These are phyloP conservation scores for Gari tellinella DNA, from an alignment of 2,888 invertebrate genomes.

Conservation along the genomic window DNA sequence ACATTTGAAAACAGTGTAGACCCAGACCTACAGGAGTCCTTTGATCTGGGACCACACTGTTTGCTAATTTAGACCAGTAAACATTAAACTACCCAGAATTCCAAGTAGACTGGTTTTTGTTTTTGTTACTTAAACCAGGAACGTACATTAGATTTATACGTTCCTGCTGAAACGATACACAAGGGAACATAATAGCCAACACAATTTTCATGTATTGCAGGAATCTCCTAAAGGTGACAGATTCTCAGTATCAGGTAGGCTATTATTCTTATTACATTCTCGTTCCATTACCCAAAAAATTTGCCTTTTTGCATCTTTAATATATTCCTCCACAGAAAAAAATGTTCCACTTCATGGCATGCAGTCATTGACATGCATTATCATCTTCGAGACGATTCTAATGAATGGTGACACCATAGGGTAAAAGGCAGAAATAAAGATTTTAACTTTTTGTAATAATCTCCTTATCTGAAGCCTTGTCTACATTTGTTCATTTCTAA, in stretches of 20 bases:
- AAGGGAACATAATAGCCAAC: too few relatives aligned
- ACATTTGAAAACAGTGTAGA: too few relatives aligned
- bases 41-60: too few relatives aligned
- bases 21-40: too few relatives aligned
- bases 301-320: background rate
- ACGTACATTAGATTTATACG: too few relatives aligned
- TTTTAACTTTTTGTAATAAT: background rate
- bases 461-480: too few relatives aligned
- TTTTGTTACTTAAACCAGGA: too few relatives aligned
- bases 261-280: background rate
- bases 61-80: too few relatives aligned
- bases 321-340: background rate
- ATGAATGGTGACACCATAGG: background rate
- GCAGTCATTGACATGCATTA: background rate
- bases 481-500: background rate
- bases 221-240: conserved; percentile 21
- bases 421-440: background rate
- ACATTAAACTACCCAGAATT: too few relatives aligned
- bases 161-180: too few relatives aligned
- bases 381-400: too few relatives aligned
- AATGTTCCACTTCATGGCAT: background rate
- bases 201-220: conserved; percentile 30
- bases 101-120: too few relatives aligned
- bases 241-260: conserved; percentile 47
- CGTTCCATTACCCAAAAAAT: background rate